phyloP scores from a whole-genome alignment of 2,113 vertebrate species.

The Galeopterus variegatus region DNA sequence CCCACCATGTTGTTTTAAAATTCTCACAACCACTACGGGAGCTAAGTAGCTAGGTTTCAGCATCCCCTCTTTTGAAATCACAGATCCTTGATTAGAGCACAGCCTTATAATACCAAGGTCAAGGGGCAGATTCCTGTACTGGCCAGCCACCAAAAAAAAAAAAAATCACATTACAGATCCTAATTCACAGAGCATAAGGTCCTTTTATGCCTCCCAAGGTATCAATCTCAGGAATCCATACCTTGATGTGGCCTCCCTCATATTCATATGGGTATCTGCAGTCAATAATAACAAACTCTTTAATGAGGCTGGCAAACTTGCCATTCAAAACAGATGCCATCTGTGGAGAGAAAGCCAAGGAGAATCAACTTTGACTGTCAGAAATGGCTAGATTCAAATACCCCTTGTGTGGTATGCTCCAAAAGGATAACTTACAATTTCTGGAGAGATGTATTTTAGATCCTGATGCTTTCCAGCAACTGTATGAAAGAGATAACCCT shows the following conservation, averaged over 20 bases:
- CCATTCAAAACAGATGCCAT: slow-evolving; percentile 93
- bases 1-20: neutral
- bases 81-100: neutral
- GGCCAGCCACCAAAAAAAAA: too few species aligned
- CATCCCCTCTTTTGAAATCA: neutral
- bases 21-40: neutral
- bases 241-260: slow-evolving; percentile 98
- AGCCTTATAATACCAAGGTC: too few species aligned
- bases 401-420: neutral
- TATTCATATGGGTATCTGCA: slow-evolving; percentile 98
- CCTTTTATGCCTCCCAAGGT: neutral
- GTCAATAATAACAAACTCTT: slow-evolving; percentile 94
- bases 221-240: slow-evolving; percentile 78
- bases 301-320: slow-evolving; percentile 91
- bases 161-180: too few species aligned
- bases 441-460: slow-evolving; percentile 96
- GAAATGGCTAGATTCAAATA: neutral
- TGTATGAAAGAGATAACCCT: slow-evolving; percentile 95
- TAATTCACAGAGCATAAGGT: neutral
- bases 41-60: neutral
- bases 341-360: slow-evolving; percentile 83
- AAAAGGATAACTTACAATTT: slow-evolving; percentile 90
- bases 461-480: slow-evolving; percentile 96
- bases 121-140: too few species aligned
- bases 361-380: neutral